Evolutionary conservation across 2,113 vertebrate species (phyloP).

Genomic region (Fukomys damarensis): DNA sequence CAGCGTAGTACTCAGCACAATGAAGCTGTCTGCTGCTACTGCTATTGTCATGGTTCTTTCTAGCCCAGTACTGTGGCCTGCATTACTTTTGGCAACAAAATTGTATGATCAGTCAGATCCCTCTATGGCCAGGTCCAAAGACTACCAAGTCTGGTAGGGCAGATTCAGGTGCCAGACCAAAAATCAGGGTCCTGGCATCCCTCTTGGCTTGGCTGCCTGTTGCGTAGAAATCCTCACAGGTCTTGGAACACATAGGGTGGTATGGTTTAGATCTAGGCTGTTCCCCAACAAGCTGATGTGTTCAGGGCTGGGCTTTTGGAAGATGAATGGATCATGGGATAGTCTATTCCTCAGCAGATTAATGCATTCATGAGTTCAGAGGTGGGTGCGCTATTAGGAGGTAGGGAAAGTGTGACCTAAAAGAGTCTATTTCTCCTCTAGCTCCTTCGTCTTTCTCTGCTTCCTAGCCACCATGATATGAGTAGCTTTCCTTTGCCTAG

Average conservation of each 20-base stretch:
- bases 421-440: background rate
- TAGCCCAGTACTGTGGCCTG: background rate
- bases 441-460: background rate
- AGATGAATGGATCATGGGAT: background rate
- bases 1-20: fast-evolving
- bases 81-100: background rate
- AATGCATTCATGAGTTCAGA: background rate
- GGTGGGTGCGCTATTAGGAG: background rate
- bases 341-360: background rate
- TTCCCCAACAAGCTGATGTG: background rate
- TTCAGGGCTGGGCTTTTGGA: background rate
- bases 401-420: background rate
- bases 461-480: background rate
- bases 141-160: background rate
- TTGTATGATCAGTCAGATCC: background rate
- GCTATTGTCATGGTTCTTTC: background rate
- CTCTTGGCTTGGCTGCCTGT: background rate
- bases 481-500: background rate
- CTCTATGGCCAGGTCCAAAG: background rate
- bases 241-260: background rate
- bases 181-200: background rate
- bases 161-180: background rate
- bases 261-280: background rate
- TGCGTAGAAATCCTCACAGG: background rate
- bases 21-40: fast-evolving